Evolutionary conservation across 2,888 invertebrate species (phyloP), one percentile per base, ranked within the genome.

Genomic region (Lasioglossum malachurum): DNA sequence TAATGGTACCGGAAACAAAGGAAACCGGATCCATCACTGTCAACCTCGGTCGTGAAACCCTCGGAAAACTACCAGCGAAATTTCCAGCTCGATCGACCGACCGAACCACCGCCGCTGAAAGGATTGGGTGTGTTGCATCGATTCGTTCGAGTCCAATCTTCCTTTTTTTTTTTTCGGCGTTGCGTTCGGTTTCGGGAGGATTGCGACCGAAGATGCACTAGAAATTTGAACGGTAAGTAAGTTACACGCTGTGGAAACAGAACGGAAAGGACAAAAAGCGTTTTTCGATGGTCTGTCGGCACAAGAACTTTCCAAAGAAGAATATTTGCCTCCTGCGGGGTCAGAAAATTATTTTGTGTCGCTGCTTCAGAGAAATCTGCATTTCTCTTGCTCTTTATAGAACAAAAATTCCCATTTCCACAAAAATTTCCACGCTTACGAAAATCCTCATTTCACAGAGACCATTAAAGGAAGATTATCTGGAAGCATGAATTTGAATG

Each of bases 11-110:
- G 79, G 80, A 44, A 81, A 81, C 80, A 81, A 81, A 69, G 79
- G 79, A 71, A 79, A 81, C 79, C 16, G 53, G 67, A 81, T 81
- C 69, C 80, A 81, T 81, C 80, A 81, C 79, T 79, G 80, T 81
- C 80, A 79, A 69, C 69, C 79, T 35, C 69, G 69, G 41, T 80
- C 49, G 31, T 2, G 78, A 16, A 38, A 53, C 67, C 71, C 44
- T 27, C 44, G 71, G 79, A 57, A 71, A 79, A 57, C 71, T 71
- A 35, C 12, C 35, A 46, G 71, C 27, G 64, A 80, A 81, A 81
- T 80, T 72, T 81, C 80, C 31, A 53, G 57, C 80, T 71, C 81
- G 31, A 81, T 57, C 35, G 46, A 72, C 67, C 57, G 73, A 78
- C 23, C 31, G 69, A 64, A 64, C 31, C 44, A 4, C 44, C 57